Percentiles rank a stretch among this genome's conserved stretches.
Evolutionary conservation across 1,140 invertebrate genomes (phyloP).

Genomic region (Nomia melanderi): DNA sequence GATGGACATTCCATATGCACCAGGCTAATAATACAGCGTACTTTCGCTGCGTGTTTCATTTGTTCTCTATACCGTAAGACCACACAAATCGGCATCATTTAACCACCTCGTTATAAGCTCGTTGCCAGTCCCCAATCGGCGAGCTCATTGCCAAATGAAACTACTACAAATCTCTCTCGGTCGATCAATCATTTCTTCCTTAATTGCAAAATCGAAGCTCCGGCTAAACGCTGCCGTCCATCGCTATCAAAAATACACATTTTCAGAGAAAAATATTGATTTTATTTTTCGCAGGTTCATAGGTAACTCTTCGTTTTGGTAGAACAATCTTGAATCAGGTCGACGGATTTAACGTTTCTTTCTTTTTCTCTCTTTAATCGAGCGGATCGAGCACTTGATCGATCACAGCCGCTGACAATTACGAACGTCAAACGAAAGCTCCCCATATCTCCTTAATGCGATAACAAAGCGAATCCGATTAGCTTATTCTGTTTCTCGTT

Average conservation of each 20-base stretch:
- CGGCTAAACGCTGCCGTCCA: neutral
- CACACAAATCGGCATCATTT: too few species aligned
- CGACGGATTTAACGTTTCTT: constrained; percentile 2
- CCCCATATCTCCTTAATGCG: neutral
- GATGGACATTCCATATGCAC: neutral
- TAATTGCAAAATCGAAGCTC: neutral
- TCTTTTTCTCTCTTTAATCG: neutral
- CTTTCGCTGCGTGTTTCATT: neutral
- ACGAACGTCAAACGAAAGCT: neutral
- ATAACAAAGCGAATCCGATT: constrained; percentile 15
- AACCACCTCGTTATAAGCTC: neutral
- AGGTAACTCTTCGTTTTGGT: constrained; percentile 46
- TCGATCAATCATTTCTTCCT: neutral
- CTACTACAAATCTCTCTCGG: neutral
- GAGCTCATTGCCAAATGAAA: neutral
- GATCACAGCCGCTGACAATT: constrained; percentile 34
- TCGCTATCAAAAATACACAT: constrained; percentile 42
- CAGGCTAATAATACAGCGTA: neutral
- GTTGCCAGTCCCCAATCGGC: too few species aligned
- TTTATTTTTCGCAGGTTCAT: constrained; percentile 47
- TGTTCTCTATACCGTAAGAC: too few species aligned
- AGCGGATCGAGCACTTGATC: neutral
- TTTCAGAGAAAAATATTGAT: constrained; percentile 47
- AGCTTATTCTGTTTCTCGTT: neutral
- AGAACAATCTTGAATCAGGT: constrained; percentile 32